Percentiles rank a stretch among this genome's conserved stretches.
phyloP scores from a whole-genome alignment of 1,140 invertebrate species.

The Hermetia illucens region DNA sequence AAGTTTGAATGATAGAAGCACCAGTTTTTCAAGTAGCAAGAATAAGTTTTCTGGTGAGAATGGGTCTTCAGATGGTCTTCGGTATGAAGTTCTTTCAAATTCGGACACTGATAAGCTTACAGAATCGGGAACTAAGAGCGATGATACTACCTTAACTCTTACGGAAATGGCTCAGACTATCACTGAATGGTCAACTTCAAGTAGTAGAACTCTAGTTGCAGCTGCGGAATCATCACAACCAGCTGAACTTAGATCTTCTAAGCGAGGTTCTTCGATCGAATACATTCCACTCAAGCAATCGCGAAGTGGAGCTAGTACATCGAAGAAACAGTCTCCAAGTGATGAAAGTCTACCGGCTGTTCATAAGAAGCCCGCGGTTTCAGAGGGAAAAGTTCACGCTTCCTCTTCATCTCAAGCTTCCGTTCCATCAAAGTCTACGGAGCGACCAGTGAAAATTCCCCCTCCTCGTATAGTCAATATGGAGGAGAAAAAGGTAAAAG shows the following conservation, averaged over 20 bases:
- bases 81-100: constrained; percentile 42
- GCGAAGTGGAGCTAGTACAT: constrained; percentile 10
- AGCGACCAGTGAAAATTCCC: constrained; percentile 35
- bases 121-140: constrained; percentile 42
- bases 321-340: constrained; percentile 16
- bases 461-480: constrained; percentile 13
- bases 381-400: constrained; percentile 16
- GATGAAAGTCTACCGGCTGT: constrained; percentile 24
- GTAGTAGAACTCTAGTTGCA: constrained; percentile 39
- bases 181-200: constrained; percentile 45
- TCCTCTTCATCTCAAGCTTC: constrained; percentile 10
- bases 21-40: constrained; percentile 19
- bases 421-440: constrained; percentile 17
- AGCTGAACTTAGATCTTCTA: constrained; percentile 5
- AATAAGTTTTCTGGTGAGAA: constrained; percentile 26
- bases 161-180: constrained; percentile 39
- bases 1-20: constrained; percentile 26
- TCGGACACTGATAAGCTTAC: constrained; percentile 36
- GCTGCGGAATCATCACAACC: constrained; percentile 17
- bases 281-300: constrained; percentile 24
- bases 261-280: constrained; percentile 12
- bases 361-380: constrained; percentile 14
- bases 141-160: constrained; percentile 39
- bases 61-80: constrained; percentile 24
- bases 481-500: constrained; percentile 1